Conservation (phyloP, 2,113 vertebrate genomes). For the Hydrolagus affinis region DNA sequence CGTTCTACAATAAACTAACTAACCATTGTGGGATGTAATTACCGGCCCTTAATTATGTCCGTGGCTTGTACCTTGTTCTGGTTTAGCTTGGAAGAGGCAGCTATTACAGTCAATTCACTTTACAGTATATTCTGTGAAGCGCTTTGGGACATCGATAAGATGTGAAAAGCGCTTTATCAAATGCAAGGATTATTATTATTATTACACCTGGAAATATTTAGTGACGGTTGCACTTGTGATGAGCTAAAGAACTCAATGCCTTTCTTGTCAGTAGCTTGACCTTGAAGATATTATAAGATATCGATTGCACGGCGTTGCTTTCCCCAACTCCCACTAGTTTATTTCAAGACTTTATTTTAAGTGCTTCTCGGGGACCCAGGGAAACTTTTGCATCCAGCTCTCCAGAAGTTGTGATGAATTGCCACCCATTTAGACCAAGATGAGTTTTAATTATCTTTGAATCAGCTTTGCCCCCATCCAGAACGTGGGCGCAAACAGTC, state of each 20-base stretch:
- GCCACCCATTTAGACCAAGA: background rate
- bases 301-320: background rate
- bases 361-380: background rate
- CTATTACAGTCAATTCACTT: too few relatives aligned
- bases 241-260: background rate
- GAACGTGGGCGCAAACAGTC: background rate
- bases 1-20: background rate
- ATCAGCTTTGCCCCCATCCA: background rate
- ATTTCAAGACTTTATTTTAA: background rate
- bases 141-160: too few relatives aligned
- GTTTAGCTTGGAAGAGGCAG: background rate
- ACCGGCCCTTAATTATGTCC: background rate
- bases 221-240: background rate
- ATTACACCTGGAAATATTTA: background rate
- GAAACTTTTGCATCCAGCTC: background rate
- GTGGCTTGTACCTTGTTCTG: background rate
- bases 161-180: too few relatives aligned
- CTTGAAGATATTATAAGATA: background rate
- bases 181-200: too few relatives aligned
- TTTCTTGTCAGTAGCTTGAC: background rate
- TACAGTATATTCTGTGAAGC: too few relatives aligned
- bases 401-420: conserved; percentile 9
- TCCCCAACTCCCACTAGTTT: background rate
- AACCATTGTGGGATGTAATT: too few relatives aligned
- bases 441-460: conserved; percentile 16